These are phyloP conservation scores for Sebastes paucispinis DNA, from an alignment of 2,797 vertebrate genomes.

Conservation along the genomic window DNA sequence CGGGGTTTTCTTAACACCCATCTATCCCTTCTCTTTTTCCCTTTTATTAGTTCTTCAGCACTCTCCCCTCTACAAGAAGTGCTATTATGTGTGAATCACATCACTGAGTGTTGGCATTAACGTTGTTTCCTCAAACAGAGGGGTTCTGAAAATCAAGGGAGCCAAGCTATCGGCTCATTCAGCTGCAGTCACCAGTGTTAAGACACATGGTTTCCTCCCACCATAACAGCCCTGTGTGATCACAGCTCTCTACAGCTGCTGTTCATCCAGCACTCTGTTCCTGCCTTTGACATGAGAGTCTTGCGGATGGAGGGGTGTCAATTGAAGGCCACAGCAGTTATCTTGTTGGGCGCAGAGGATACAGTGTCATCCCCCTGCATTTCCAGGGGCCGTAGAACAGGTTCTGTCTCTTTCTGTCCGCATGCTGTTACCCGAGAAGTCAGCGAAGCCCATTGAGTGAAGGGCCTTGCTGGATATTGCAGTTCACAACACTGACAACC, in stretches of 20 bases:
- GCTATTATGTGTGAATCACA: constrained; percentile 30
- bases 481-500: constrained; percentile 1
- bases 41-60: background rate
- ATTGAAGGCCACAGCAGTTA: constrained; percentile 27
- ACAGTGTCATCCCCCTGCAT: constrained; percentile 50
- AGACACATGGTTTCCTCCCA: constrained; percentile 17
- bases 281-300: constrained; percentile 11
- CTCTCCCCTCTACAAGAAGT: constrained; percentile 12
- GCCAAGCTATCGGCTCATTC: constrained; percentile 10
- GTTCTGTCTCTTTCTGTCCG: constrained; percentile 49
- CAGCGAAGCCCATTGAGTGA: constrained; percentile 17
- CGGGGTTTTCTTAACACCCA: background rate
- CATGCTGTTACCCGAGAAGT: constrained; percentile 52
- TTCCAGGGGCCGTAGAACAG: constrained; percentile 45
- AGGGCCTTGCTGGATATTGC: constrained; percentile 17
- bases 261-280: constrained; percentile 15
- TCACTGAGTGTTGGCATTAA: constrained; percentile 8
- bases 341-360: constrained; percentile 38
- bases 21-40: background rate
- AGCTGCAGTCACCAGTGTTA: constrained; percentile 7
- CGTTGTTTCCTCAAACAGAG: constrained; percentile 18
- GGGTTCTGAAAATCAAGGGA: constrained; percentile 20
- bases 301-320: constrained; percentile 18
- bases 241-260: constrained; percentile 24
- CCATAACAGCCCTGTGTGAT: constrained; percentile 5